These are phyloP conservation scores for Pycnomerus fuliginosus DNA, from an alignment of 2,888 invertebrate genomes.

Conservation along the genomic window DNA sequence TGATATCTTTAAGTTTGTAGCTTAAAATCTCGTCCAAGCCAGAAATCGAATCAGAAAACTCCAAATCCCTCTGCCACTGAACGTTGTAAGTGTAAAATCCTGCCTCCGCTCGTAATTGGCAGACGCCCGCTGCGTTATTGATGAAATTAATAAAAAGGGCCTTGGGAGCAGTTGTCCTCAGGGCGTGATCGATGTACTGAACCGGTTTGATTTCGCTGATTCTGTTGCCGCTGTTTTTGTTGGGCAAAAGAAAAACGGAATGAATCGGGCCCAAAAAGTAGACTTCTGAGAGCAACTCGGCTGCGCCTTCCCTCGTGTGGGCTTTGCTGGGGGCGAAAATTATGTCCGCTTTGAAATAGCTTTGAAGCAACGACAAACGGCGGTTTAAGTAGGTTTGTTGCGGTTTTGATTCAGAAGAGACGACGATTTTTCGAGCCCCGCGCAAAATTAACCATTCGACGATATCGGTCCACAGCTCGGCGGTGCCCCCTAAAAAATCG, in stretches of 20 bases:
- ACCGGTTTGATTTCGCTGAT: slow-evolving; percentile 42
- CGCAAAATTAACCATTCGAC: slow-evolving; percentile 83
- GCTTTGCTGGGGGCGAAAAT: slow-evolving; percentile 40
- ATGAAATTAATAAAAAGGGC: slow-evolving; percentile 47
- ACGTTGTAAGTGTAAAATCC: slow-evolving; percentile 47
- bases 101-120: slow-evolving; percentile 40
- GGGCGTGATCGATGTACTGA: slow-evolving; percentile 44
- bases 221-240: slow-evolving; percentile 30
- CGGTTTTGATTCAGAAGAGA: slow-evolving; percentile 77
- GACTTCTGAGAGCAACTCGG: slow-evolving; percentile 39
- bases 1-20: slow-evolving; percentile 38
- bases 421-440: slow-evolving; percentile 76
- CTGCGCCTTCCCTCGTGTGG: slow-evolving; percentile 39
- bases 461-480: slow-evolving; percentile 53
- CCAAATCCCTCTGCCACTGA: slow-evolving; percentile 40
- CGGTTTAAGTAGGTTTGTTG: slow-evolving; percentile 64
- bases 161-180: slow-evolving; percentile 46
- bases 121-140: slow-evolving; percentile 40
- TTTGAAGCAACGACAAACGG: slow-evolving; percentile 42
- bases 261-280: slow-evolving; percentile 43
- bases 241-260: slow-evolving; percentile 44
- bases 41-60: slow-evolving; percentile 40
- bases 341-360: slow-evolving; percentile 44
- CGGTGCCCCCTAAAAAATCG: slow-evolving; percentile 39
- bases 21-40: slow-evolving; percentile 45